phyloP scores from a whole-genome alignment of 2,797 vertebrate species.

The Xiphophorus birchmanni region DNA sequence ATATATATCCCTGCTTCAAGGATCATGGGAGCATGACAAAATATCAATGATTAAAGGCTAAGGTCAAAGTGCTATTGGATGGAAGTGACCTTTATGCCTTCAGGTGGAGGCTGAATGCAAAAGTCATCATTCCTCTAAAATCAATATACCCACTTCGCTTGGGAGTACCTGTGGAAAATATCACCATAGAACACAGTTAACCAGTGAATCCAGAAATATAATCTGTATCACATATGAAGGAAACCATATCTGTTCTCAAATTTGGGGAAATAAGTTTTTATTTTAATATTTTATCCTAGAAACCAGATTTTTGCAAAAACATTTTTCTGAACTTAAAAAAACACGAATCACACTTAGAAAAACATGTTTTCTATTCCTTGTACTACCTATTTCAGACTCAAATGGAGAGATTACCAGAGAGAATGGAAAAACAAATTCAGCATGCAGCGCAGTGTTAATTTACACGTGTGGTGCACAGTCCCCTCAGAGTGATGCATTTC shows the following conservation, averaged over 20 bases:
- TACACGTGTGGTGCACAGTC: neutral
- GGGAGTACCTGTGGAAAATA: neutral
- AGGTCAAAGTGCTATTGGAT: neutral
- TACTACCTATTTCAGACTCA: neutral
- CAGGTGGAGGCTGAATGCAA: neutral
- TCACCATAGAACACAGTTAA: too few species aligned
- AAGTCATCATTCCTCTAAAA: neutral
- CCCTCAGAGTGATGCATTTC: constrained; percentile 12
- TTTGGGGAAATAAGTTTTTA: neutral
- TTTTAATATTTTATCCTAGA: neutral
- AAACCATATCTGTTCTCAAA: neutral
- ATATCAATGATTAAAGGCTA: neutral
- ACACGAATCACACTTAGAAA: neutral
- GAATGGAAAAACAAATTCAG: neutral
- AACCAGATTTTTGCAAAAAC: neutral
- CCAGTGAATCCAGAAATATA: neutral
- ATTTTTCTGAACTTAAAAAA: neutral
- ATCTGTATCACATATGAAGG: neutral
- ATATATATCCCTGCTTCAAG: neutral
- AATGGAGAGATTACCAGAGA: neutral
- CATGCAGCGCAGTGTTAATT: constrained; percentile 9
- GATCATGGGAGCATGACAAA: neutral
- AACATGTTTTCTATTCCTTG: neutral
- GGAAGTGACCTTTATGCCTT: neutral
- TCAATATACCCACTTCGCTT: neutral